Evolutionary conservation across 2,797 vertebrate genomes (phyloP).

Genomic region (Rhodeus uyekii): DNA sequence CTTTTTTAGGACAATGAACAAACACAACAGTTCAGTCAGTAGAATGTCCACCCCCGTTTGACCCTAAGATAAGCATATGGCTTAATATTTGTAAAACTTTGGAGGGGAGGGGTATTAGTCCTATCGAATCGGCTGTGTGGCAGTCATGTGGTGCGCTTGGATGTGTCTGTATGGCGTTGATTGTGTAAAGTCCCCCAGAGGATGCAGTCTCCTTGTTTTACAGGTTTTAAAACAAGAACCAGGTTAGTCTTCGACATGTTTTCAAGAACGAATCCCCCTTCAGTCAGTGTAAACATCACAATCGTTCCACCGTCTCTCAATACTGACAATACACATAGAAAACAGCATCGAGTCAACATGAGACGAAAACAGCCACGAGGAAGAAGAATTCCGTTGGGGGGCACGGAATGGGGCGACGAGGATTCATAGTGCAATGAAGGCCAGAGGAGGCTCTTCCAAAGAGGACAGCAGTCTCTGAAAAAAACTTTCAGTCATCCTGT

Average conservation of each 20-base stretch:
- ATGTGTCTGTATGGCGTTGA: conserved; percentile 44
- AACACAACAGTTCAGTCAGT: conserved; percentile 52
- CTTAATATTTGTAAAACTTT: conserved; percentile 81
- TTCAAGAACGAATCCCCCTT: conserved; percentile 31
- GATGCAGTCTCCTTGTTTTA: conserved; percentile 11
- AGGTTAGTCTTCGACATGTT: background rate
- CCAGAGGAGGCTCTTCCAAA: conserved; percentile 60
- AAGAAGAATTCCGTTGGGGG: conserved; percentile 57
- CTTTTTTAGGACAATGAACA: conserved; percentile 54
- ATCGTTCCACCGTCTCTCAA: conserved; percentile 61
- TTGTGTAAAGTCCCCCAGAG: conserved; percentile 24
- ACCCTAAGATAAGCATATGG: conserved; percentile 78
- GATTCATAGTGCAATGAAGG: conserved; percentile 80
- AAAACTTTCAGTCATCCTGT: conserved; percentile 52
- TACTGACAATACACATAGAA: conserved; percentile 60
- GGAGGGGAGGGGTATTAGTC: conserved; percentile 59
- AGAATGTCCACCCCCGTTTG: conserved; percentile 35
- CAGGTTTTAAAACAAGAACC: conserved; percentile 9
- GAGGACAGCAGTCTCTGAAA: conserved; percentile 59
- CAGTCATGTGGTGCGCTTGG: conserved; percentile 39
- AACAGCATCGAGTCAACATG: conserved; percentile 37
- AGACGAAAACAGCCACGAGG: conserved; percentile 30
- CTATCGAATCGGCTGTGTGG: conserved; percentile 44
- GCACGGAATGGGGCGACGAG: conserved; percentile 49
- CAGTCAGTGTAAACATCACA: conserved; percentile 74